Evolutionary conservation across 2,797 vertebrate genomes (phyloP), one percentile per base, ranked within the genome.

Genomic region (Glossophaga mutica): DNA sequence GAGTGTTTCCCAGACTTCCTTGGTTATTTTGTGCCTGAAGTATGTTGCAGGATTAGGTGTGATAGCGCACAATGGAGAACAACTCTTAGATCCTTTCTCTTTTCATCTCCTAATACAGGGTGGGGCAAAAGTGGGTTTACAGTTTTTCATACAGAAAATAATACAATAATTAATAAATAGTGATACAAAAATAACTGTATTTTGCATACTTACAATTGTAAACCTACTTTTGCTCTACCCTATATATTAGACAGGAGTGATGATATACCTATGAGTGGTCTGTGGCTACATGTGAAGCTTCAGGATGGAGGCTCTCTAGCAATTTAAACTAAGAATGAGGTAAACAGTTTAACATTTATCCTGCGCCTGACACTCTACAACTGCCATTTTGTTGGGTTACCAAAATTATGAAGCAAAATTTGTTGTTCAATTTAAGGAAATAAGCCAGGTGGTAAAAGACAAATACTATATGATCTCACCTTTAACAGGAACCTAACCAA

Each of bases 1-100:
- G 42, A 26, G 37, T 74, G 39, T 76, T 96, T 91, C 71, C 42
- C 82, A 93, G 77, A 84, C 22, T 62, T 37, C 29, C 11, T 46
- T 62, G 87, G 68, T 95, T 91, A 74, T 48, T 94, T 86, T 87
- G 52, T 78, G 37, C 94, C 95, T 91, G 74, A 91, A 96, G 70
- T 84, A n/a, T 0, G 1, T 81, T 59, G 55, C 1, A 16, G 39
- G 85, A 92, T 59, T 77, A 70, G 9, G 32, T 78, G 90, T 57
- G 67, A 44, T 48, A 46, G 71, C 42, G 87, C 46, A 87, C 4
- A 44, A 62, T n/a, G 32, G 48, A 24, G 50, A 77, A 76, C 10
- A 81, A 67, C 79, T 88, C 26, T 18, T 62, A 52, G 29, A n/a
- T 11, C 1, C 2, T 52, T 62, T 71, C 24, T 81, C 9, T 34